These are phyloP conservation scores for Onychorhynchus coronatus DNA, from an alignment of 2,113 vertebrate species.

Conservation along the genomic window DNA sequence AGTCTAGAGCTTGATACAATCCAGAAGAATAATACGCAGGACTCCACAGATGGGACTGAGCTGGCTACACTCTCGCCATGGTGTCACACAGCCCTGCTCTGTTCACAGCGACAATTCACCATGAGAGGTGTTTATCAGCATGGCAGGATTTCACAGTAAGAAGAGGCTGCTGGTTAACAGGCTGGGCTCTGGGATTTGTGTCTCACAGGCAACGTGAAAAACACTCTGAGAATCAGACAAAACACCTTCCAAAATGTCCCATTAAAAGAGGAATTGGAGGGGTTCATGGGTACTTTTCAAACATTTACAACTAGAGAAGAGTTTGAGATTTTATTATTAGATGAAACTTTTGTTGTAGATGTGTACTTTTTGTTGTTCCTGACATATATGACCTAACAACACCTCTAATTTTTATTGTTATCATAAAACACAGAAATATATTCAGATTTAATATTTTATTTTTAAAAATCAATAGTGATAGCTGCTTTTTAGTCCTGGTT, in stretches of 20 bases:
- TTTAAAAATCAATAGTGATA: rapidly evolving
- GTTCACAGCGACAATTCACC: neutral
- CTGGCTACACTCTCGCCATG: neutral
- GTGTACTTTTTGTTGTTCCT: neutral
- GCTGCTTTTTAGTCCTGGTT: neutral
- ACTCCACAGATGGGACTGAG: neutral
- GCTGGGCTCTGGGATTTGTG: neutral
- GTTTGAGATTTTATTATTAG: neutral
- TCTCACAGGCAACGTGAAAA: neutral
- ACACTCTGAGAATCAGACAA: neutral
- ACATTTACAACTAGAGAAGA: neutral
- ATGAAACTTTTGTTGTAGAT: neutral
- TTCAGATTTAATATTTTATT: neutral
- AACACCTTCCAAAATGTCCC: neutral
- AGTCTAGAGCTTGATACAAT: neutral
- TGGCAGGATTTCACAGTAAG: neutral
- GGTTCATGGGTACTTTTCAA: neutral
- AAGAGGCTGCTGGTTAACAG: neutral
- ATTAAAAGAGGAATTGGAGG: neutral
- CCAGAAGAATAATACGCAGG: neutral
- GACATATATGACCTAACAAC: neutral
- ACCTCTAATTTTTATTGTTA: neutral
- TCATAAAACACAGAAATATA: neutral
- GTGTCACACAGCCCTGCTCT: neutral
- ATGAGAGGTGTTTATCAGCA: neutral